phyloP scores from a whole-genome alignment of 2,888 invertebrate species.

The Hypomecis punctinalis region DNA sequence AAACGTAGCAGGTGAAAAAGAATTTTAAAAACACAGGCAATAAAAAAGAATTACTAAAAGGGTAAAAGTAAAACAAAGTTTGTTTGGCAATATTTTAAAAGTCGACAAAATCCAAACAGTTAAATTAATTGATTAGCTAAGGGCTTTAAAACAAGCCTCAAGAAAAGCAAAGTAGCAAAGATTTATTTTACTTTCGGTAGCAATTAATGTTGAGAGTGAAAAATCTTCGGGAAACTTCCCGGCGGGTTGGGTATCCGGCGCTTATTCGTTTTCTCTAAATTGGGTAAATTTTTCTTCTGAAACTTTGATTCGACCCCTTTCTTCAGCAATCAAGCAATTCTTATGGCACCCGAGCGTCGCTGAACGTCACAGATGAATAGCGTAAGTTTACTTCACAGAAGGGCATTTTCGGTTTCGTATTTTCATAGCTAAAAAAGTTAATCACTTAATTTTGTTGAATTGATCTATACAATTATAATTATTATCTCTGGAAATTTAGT shows the following conservation, averaged over 20 bases:
- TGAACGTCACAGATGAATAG: conserved; percentile 45
- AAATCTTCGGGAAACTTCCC: conserved; percentile 77
- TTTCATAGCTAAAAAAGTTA: too few relatives aligned
- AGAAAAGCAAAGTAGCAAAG: conserved; percentile 73
- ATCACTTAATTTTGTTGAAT: too few relatives aligned
- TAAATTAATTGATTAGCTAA: conserved; percentile 80
- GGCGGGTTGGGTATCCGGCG: conserved; percentile 60
- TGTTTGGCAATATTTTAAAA: conserved; percentile 42
- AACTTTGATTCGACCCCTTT: conserved; percentile 81
- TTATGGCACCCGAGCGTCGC: conserved; percentile 58
- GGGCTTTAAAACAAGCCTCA: conserved; percentile 68
- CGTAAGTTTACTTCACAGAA: conserved; percentile 34
- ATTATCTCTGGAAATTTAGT: too few relatives aligned
- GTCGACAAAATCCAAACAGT: conserved; percentile 63
- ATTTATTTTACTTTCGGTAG: conserved; percentile 81
- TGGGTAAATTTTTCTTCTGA: conserved; percentile 79
- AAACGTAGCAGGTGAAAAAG: conserved; percentile 7
- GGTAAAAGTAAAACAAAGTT: conserved; percentile 33
- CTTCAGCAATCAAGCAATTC: conserved; percentile 76
- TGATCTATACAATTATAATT: too few relatives aligned
- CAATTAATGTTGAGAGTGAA: conserved; percentile 84
- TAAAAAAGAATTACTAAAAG: conserved; percentile 26
- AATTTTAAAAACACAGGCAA: background rate
- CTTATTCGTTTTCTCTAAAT: conserved; percentile 78
- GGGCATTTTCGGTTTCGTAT: background rate